Percentiles rank a stretch among this genome's conserved stretches.
Conservation (phyloP, 2,888 invertebrate genomes). For the Chymomyza amoena region DNA sequence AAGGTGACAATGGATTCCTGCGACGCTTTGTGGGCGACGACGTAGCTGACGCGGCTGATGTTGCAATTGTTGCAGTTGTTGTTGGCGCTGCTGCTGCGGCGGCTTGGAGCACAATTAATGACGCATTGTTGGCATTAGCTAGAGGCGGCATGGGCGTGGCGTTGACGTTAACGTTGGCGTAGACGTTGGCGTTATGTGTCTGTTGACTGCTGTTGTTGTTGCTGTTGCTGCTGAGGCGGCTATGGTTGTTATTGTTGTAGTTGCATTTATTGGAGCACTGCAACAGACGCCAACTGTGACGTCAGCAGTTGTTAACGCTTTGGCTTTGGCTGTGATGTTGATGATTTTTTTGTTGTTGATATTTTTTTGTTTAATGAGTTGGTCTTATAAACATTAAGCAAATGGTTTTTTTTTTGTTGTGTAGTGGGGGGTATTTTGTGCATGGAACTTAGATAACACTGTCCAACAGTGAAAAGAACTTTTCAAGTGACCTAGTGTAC, state of each 20-base stretch:
- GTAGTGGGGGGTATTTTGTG: neutral
- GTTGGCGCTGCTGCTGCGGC: conserved; percentile 32
- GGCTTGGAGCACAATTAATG: conserved; percentile 60
- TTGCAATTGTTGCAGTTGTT: conserved; percentile 24
- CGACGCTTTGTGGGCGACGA: conserved; percentile 62
- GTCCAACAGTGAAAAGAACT: no score
- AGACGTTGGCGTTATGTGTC: conserved; percentile 43
- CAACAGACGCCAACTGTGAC: neutral
- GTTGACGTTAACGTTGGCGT: conserved; percentile 42
- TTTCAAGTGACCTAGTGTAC: no score
- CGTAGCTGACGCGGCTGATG: conserved; percentile 25
- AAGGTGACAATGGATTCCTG: conserved; percentile 69
- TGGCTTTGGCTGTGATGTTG: conserved; percentile 34
- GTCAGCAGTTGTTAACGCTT: conserved; percentile 30
- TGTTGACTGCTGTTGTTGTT: conserved; percentile 27
- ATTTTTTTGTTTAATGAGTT: conserved; percentile 16
- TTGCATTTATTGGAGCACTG: conserved; percentile 46
- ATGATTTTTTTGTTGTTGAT: conserved; percentile 8
- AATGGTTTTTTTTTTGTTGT: conserved; percentile 1
- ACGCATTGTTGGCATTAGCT: conserved; percentile 55
- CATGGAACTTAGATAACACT: neutral
- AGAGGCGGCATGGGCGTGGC: conserved; percentile 72
- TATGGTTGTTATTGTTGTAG: conserved; percentile 46
- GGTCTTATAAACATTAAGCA: conserved; percentile 40
- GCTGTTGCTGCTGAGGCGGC: conserved; percentile 36